Percentiles rank a stretch among this genome's conserved stretches.
Evolutionary conservation across 2,113 vertebrate genomes (phyloP).

Genomic region (Malaclemys terrapin): DNA sequence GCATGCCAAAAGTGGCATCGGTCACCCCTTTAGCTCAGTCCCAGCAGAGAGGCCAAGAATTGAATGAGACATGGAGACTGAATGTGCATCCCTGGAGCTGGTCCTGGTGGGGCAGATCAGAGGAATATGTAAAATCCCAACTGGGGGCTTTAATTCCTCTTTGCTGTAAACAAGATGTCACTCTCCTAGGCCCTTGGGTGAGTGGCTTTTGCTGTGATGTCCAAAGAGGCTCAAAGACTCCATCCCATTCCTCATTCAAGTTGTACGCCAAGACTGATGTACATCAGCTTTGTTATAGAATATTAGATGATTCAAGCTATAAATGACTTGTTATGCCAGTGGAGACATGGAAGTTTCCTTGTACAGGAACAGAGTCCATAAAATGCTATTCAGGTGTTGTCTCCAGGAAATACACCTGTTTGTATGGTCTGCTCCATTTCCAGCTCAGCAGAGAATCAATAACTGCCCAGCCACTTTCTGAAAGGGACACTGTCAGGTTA

Average conservation of each 20-base stretch:
- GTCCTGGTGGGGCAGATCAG: background rate
- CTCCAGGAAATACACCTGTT: background rate
- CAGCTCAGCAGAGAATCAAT: background rate
- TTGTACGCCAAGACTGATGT: conserved; percentile 23
- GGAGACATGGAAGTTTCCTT: background rate
- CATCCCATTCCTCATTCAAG: conserved; percentile 13
- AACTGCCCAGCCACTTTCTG: background rate
- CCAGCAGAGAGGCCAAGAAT: rapidly evolving
- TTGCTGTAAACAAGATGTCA: background rate
- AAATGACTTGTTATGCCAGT: background rate
- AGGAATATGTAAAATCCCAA: background rate
- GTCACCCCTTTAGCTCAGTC: background rate
- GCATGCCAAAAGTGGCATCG: rapidly evolving
- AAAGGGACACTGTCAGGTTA: too few relatives aligned
- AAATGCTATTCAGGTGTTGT: background rate
- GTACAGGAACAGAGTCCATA: background rate
- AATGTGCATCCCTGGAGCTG: background rate
- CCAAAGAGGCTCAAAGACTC: conserved; percentile 25
- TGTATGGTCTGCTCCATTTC: rapidly evolving
- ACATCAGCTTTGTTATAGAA: conserved; percentile 1
- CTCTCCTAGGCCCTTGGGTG: background rate
- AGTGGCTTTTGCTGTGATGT: background rate
- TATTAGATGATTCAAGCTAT: background rate
- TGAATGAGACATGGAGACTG: background rate
- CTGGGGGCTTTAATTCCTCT: background rate